These are phyloP conservation scores for Boloria euphrosyne DNA, from an alignment of 2,888 invertebrate species.

Conservation along the genomic window DNA sequence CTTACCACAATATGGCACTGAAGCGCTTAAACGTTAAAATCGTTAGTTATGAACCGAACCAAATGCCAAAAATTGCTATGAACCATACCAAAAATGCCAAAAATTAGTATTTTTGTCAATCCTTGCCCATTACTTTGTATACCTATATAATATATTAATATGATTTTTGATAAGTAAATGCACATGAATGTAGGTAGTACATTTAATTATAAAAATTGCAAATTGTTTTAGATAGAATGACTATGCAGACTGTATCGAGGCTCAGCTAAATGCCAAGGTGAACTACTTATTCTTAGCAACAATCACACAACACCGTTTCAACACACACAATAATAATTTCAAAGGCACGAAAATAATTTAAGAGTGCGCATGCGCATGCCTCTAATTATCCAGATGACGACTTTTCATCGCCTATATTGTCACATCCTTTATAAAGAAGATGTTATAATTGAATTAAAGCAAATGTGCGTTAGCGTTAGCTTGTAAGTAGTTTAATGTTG, in stretches of 20 bases:
- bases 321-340: conserved; percentile 42
- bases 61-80: too few relatives aligned
- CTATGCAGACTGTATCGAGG: conserved; percentile 41
- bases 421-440: not conserved
- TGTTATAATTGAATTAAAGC: too few relatives aligned
- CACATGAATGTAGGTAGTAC: conserved; percentile 2
- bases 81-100: too few relatives aligned
- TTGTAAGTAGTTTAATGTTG: too few relatives aligned
- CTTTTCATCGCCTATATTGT: not conserved
- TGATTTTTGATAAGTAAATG: too few relatives aligned
- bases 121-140: too few relatives aligned
- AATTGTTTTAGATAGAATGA: conserved; percentile 34
- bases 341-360: conserved; percentile 41
- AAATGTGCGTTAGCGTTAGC: too few relatives aligned
- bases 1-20: too few relatives aligned
- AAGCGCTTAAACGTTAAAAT: too few relatives aligned
- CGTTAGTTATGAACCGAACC: too few relatives aligned
- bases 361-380: not conserved
- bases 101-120: too few relatives aligned
- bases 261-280: conserved; percentile 73
- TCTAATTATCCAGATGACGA: not conserved
- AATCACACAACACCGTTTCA: conserved; percentile 61
- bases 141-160: too few relatives aligned
- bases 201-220: conserved; percentile 34
- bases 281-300: conserved; percentile 56